Evolutionary conservation across 2,888 invertebrate genomes (phyloP), one percentile per base, ranked within the genome.

Genomic region (Eubasilissa splendida): DNA sequence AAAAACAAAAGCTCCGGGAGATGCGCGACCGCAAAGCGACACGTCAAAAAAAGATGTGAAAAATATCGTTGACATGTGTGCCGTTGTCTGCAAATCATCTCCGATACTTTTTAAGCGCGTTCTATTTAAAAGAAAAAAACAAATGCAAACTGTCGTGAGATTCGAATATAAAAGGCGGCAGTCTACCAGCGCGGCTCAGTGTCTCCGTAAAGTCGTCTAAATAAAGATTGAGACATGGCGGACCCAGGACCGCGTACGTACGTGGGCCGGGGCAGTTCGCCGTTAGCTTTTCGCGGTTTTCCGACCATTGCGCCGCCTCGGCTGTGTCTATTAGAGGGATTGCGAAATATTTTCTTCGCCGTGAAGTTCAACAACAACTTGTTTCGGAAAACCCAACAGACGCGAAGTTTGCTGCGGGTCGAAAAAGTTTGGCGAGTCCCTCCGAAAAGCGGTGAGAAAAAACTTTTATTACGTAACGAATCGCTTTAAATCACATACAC

Each of bases 401-500:
- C 31, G 75, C 66, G 82, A 82, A 82, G 82, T 82, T 66, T 52
- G 82, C 78, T 52, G 71, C 78, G 76, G 54, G 68, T 65, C 76
- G 52, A 63, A 75, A 76, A 82, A 79, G 54, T 79, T 77, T 65
- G 60, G 68, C 76, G 54, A 70, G 80, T 78, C 80, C 80, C 77
- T 7, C 42, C 63, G 79, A 82, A 82, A 78, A 80, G 22, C 78
- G 82, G 82, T 80, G 68, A 80, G 80, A 77, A 80, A 82, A 42
- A 80, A 80, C 59, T 76, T 71, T 54, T 65, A 77, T 82, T 82
- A 82, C 76, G 59, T 82, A 82, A 82, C 77, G 82, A 82, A 81
- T 79, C 33, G 75, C 77, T 70, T 77, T 77, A 68, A 78, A 60
- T 73, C 54, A 63, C 73, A 60, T 75, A 79, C 75, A 75, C 52